Percentiles rank a stretch among this genome's conserved stretches.
phyloP scores from a whole-genome alignment of 2,797 vertebrate genomes.

The Sebastes hubbsi region DNA sequence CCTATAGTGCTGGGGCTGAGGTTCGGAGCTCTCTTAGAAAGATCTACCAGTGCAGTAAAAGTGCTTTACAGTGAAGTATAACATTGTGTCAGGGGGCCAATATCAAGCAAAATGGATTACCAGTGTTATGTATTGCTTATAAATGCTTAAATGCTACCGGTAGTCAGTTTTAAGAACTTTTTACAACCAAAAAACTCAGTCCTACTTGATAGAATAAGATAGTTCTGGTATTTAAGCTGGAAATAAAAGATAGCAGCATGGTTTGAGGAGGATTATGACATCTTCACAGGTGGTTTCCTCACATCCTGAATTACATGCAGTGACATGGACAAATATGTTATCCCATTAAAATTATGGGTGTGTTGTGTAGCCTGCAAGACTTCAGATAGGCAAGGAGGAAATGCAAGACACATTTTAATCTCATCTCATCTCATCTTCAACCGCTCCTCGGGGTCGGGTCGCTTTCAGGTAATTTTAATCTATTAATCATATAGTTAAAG shows the following conservation, averaged over 20 bases:
- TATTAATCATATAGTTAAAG: no score
- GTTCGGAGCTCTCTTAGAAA: neutral
- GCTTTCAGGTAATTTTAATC: no score
- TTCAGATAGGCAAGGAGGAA: no score
- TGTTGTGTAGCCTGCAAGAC: no score
- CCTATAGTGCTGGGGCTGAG: no score
- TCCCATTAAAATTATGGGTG: neutral
- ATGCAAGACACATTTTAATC: no score
- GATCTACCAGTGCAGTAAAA: neutral
- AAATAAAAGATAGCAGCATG: neutral
- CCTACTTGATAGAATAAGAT: neutral
- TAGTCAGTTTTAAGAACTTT: neutral
- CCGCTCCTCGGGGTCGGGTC: no score
- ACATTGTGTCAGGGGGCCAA: neutral
- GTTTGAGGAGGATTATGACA: neutral
- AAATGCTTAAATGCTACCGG: neutral
- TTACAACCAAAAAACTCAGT: neutral
- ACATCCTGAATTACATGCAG: neutral
- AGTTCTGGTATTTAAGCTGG: no score
- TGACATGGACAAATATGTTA: no score
- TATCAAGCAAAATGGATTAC: neutral
- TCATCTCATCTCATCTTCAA: no score
- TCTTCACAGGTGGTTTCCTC: neutral
- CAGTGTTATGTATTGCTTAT: neutral
- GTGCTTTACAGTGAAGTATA: neutral